Conservation (phyloP, 2,797 vertebrate species). For the Neostethus bicornis region DNA sequence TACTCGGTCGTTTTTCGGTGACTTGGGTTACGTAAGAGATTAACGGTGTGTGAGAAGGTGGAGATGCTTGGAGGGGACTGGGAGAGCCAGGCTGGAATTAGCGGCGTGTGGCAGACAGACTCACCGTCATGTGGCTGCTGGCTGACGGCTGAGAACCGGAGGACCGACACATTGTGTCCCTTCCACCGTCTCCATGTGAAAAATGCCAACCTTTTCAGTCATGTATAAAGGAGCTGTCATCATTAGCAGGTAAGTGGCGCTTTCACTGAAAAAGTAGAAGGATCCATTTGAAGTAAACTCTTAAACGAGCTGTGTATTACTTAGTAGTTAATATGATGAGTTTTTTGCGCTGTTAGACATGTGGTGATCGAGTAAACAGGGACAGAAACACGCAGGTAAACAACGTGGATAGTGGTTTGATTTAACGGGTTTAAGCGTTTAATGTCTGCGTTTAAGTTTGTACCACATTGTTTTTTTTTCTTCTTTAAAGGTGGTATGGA, state of each 20-base stretch:
- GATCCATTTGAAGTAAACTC: accelerated
- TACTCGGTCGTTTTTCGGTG: slow-evolving; percentile 10
- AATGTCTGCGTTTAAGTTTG: too few species aligned
- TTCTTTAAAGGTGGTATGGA: too few species aligned
- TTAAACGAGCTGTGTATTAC: too few species aligned
- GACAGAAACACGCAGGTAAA: too few species aligned
- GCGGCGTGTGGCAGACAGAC: slow-evolving; percentile 48
- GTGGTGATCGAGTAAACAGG: too few species aligned
- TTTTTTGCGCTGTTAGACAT: too few species aligned
- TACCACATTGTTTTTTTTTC: too few species aligned
- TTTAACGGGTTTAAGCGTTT: too few species aligned
- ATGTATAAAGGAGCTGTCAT: slow-evolving; percentile 91
- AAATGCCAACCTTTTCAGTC: slow-evolving; percentile 87
- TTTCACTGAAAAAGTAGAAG: too few species aligned
- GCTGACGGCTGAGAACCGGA: slow-evolving; percentile 39
- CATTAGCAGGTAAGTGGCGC: slow-evolving; percentile 94
- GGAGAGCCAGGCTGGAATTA: slow-evolving; percentile 70
- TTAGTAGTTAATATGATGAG: too few species aligned
- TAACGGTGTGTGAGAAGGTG: slow-evolving; percentile 66
- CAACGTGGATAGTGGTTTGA: too few species aligned
- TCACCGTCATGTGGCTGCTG: slow-evolving; percentile 63
- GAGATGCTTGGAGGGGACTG: slow-evolving; percentile 65
- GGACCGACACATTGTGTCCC: slow-evolving; percentile 3
- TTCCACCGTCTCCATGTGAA: slow-evolving; percentile 48
- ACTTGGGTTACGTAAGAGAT: slow-evolving; percentile 67